Evolutionary conservation across 2,113 vertebrate genomes (phyloP).

Genomic region (Alexandromys fortis): DNA sequence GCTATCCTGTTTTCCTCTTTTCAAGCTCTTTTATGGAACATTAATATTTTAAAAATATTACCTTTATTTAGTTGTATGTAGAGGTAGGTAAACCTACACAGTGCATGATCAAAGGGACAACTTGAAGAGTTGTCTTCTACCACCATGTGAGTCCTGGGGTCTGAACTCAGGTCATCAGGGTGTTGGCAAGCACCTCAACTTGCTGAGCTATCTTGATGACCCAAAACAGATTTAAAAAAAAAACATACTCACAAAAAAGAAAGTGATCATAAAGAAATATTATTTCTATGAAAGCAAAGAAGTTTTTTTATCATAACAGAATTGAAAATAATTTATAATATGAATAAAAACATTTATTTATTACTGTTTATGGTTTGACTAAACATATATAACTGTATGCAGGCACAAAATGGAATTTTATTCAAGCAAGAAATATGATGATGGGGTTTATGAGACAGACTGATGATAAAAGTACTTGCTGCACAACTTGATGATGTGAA

Average conservation of each 20-base stretch:
- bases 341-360: not conserved
- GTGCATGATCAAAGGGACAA: too few species aligned
- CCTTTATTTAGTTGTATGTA: not conserved
- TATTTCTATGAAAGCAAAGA: not conserved
- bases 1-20: not conserved
- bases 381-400: not conserved
- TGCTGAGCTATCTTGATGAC: not conserved
- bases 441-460: not conserved
- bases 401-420: not conserved
- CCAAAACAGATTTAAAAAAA: not conserved
- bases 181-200: not conserved
- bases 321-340: not conserved
- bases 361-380: not conserved
- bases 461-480: not conserved
- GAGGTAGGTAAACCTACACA: too few species aligned
- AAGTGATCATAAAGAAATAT: constrained; percentile 34
- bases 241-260: not conserved
- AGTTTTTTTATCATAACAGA: not conserved
- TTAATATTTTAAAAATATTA: not conserved
- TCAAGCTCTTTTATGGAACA: not conserved
- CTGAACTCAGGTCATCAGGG: not conserved
- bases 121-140: too few species aligned
- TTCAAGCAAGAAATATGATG: not conserved
- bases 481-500: not conserved
- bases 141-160: too few species aligned